Base-by-base conservation (phyloP, 2,888 invertebrate genomes). In the Drosophila falleni region DNA sequence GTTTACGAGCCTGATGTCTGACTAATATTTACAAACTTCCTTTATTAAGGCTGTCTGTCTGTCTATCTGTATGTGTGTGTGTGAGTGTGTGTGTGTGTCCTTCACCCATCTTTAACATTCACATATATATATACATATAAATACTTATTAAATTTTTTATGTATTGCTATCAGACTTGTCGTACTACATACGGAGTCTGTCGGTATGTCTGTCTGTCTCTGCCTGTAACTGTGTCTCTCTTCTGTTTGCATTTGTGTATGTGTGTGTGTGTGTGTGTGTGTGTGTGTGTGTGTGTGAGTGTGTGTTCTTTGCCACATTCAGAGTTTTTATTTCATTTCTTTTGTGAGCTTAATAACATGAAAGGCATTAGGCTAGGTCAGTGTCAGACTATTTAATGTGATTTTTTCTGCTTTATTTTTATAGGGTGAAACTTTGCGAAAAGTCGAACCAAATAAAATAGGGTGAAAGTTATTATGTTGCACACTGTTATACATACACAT, bases 251-350 rank as follows among this genome's bases (percentile, higher is more conserved):
- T 49, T 13, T 31, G 62, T 49, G 65, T 49, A 47, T 39, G 29
- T 62, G 39, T 33, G 9, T 59, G 50, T 71, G 59, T 54, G 13
- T 35, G 68, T 53, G 46, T 31, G 23, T 63, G 23, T 66, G 54
- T n/a, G n/a, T 71, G 59, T 54, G 13, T 35, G 68, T 53, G 46
- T 31, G 23, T 63, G 23, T 66, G 54, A 53, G 9, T 42, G 63
- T 51, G 55, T 44, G 29, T 64, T 63, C 44, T 74, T 70, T 63
- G 81, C 76, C 80, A 70, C 85, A 81, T 71, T 84, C 80, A 49
- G 81, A 84, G 82, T 86, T 84, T 84, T 84, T 89, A 84, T 89
- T 89, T 89, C 79, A 82, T 69, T 81, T 74, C 71, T 69, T 88
- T 76, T 78, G 72, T 79, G 64, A 61, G 51, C 71, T 71, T 62